Evolutionary conservation across 2,797 vertebrate species (phyloP).

Genomic region (Denticeps clupeoides): DNA sequence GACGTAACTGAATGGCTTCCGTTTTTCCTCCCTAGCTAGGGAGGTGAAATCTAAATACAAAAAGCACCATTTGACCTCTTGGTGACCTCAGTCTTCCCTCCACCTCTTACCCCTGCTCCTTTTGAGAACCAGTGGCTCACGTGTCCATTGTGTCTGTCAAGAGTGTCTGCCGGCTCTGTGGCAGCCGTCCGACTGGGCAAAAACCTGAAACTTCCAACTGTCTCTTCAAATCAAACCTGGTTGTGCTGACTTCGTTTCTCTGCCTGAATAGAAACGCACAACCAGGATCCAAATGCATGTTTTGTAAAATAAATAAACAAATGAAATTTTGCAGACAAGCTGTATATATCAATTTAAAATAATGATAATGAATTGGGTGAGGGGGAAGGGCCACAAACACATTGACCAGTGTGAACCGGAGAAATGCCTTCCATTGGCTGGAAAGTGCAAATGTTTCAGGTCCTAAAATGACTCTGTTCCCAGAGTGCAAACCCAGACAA

Average conservation of each 20-base stretch:
- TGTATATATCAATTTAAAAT: constrained; percentile 4
- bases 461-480: constrained; percentile 3
- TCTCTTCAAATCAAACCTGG: neutral
- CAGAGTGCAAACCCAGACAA: constrained; percentile 1
- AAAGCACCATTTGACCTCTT: neutral
- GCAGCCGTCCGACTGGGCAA: too few species aligned
- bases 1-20: too few species aligned
- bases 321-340: neutral
- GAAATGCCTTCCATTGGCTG: constrained; percentile 38
- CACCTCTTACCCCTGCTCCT: constrained; percentile 34
- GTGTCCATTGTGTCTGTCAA: constrained; percentile 43
- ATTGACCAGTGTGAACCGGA: constrained; percentile 39
- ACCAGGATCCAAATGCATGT: constrained; percentile 29
- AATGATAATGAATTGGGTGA: constrained; percentile 26
- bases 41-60: too few species aligned
- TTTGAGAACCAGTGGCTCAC: constrained; percentile 21
- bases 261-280: constrained; percentile 20
- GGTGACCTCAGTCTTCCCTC: constrained; percentile 24
- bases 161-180: too few species aligned
- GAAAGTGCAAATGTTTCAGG: constrained; percentile 10
- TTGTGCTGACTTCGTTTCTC: too few species aligned
- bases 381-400: constrained; percentile 35
- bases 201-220: constrained; percentile 3
- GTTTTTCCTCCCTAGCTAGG: too few species aligned
- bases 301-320: too few species aligned